Percentiles rank a stretch among this genome's conserved stretches.
phyloP scores from a whole-genome alignment of 2,113 vertebrate genomes.

The Plecotus auritus region DNA sequence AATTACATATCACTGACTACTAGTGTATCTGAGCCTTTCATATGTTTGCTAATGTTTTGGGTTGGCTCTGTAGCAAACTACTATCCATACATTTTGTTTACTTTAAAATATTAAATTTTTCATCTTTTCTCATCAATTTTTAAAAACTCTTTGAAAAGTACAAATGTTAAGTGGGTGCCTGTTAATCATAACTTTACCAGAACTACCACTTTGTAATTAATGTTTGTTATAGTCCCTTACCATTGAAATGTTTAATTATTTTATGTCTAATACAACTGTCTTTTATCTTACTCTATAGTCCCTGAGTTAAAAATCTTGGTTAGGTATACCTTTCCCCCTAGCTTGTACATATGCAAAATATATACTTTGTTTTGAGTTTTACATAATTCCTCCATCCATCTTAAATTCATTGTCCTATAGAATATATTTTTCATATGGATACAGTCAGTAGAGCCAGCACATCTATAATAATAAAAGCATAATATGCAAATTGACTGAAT shows the following conservation, averaged over 20 bases:
- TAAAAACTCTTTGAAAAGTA: background rate
- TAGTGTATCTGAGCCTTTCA: background rate
- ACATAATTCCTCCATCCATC: background rate
- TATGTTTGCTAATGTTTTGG: background rate
- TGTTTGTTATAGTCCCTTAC: background rate
- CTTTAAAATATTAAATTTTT: background rate
- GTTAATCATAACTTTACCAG: background rate
- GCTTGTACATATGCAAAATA: background rate
- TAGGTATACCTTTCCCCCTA: background rate
- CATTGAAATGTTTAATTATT: background rate
- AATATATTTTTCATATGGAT: background rate
- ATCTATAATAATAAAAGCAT: background rate
- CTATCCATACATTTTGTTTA: background rate
- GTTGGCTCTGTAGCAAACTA: background rate
- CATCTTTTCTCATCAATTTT: background rate
- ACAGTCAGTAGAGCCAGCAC: background rate
- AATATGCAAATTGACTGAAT: no score
- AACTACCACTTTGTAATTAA: conserved; percentile 13
- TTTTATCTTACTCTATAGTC: background rate
- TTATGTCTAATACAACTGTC: background rate
- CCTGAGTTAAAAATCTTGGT: background rate
- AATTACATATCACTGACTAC: conserved; percentile 12
- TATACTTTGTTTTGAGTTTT: background rate
- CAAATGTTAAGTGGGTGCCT: background rate
- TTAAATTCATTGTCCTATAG: conserved; percentile 5